Conservation (phyloP, 2,888 invertebrate genomes). For the Syritta pipiens region DNA sequence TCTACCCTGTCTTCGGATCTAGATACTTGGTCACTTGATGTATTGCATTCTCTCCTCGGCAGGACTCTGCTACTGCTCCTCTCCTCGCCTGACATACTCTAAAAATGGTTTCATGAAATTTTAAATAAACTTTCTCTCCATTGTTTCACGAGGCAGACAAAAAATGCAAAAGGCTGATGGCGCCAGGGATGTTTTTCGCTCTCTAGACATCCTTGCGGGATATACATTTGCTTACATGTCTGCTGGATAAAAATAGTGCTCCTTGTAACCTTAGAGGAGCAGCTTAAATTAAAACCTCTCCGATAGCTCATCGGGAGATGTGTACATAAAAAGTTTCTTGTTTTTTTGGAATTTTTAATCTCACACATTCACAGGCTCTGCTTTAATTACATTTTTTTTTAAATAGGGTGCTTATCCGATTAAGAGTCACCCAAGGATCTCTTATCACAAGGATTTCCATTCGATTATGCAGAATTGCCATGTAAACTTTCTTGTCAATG, state of each 20-base stretch:
- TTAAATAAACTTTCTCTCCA: slow-evolving; percentile 4
- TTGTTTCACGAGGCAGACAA: no score
- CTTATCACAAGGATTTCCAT: slow-evolving; percentile 32
- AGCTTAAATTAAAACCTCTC: not conserved
- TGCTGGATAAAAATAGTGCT: slow-evolving; percentile 3
- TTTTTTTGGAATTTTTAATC: not conserved
- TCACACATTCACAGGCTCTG: not conserved
- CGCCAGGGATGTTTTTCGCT: slow-evolving; percentile 32
- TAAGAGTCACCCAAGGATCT: slow-evolving; percentile 1
- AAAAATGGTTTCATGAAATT: not conserved
- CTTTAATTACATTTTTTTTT: slow-evolving; percentile 2
- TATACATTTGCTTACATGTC: slow-evolving; percentile 31
- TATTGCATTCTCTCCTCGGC: slow-evolving; percentile 17
- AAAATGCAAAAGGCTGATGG: slow-evolving; percentile 17
- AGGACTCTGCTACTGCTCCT: not conserved
- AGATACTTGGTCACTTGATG: slow-evolving; percentile 28
- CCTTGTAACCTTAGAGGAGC: slow-evolving; percentile 6
- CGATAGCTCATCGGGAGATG: not conserved
- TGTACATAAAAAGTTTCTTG: not conserved
- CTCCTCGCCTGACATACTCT: not conserved
- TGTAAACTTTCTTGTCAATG: slow-evolving; percentile 22
- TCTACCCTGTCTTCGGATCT: not conserved
- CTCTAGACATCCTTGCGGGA: slow-evolving; percentile 5
- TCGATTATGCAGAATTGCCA: slow-evolving; percentile 33
- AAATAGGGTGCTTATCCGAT: not conserved